Percentiles rank a stretch among this genome's conserved stretches.
These are phyloP conservation scores for Lepidocyrtinus sp. DNA, from an alignment of 2,888 invertebrate genomes.

Conservation along the genomic window DNA sequence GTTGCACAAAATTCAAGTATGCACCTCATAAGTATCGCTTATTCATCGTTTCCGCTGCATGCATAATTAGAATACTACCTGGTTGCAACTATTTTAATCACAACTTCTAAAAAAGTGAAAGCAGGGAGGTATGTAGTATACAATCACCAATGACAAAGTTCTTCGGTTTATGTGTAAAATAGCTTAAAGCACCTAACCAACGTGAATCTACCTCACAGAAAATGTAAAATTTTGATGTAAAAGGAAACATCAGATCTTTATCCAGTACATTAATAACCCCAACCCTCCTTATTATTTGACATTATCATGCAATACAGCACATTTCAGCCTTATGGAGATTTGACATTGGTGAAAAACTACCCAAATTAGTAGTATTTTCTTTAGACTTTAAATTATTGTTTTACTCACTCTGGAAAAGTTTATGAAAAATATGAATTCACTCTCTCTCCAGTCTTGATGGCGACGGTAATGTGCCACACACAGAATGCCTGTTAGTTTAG, in stretches of 20 bases:
- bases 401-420: not conserved
- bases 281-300: constrained; percentile 23
- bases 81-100: too few species aligned
- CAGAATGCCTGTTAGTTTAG: not conserved
- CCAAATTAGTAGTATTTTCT: not conserved
- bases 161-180: too few species aligned
- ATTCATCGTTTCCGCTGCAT: too few species aligned
- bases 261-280: constrained; percentile 36
- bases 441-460: constrained; percentile 1
- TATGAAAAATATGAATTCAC: not conserved
- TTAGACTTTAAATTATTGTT: not conserved
- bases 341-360: not conserved
- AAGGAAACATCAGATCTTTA: constrained; percentile 34
- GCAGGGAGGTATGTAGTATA: too few species aligned
- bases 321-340: not conserved
- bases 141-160: too few species aligned
- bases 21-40: too few species aligned
- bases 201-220: too few species aligned
- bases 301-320: not conserved
- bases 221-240: not conserved
- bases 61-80: too few species aligned
- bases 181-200: too few species aligned
- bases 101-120: too few species aligned
- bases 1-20: too few species aligned
- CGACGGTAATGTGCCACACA: constrained; percentile 26